These are phyloP conservation scores for Melanaphis sacchari DNA, from an alignment of 1,140 invertebrate species.

Conservation along the genomic window DNA sequence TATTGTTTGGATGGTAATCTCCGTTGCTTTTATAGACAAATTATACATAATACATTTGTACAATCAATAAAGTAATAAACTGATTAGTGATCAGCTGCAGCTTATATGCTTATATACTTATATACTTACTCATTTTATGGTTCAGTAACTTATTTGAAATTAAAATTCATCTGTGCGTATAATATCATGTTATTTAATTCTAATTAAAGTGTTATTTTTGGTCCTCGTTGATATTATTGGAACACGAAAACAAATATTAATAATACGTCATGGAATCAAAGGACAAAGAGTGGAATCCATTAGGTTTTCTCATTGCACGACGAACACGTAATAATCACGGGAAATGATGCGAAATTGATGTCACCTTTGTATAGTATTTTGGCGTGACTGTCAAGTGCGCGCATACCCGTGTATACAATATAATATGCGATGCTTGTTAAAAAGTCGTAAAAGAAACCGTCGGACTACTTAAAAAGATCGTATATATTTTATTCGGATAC, in stretches of 20 bases:
- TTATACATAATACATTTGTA: too few relatives aligned
- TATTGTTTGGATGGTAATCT: background rate
- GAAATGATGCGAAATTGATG: background rate
- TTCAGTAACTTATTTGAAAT: too few relatives aligned
- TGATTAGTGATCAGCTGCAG: background rate
- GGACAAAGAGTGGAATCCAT: too few relatives aligned
- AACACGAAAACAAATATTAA: background rate
- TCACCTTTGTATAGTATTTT: background rate
- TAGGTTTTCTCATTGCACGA: background rate
- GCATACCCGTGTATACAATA: background rate
- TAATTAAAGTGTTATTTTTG: too few relatives aligned
- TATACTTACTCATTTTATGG: too few relatives aligned
- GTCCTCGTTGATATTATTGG: too few relatives aligned
- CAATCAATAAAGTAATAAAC: too few relatives aligned
- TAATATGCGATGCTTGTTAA: background rate
- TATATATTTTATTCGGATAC: background rate
- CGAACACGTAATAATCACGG: background rate
- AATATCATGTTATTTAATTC: too few relatives aligned
- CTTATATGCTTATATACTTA: too few relatives aligned
- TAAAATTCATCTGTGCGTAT: too few relatives aligned
- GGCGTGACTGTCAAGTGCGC: background rate
- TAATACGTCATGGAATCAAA: background rate
- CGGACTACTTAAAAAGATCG: conserved; percentile 31
- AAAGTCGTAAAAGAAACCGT: conserved; percentile 10
- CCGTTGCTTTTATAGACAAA: too few relatives aligned